Evolutionary conservation across 2,113 vertebrate species (phyloP).

Genomic region (Barbus barbus): DNA sequence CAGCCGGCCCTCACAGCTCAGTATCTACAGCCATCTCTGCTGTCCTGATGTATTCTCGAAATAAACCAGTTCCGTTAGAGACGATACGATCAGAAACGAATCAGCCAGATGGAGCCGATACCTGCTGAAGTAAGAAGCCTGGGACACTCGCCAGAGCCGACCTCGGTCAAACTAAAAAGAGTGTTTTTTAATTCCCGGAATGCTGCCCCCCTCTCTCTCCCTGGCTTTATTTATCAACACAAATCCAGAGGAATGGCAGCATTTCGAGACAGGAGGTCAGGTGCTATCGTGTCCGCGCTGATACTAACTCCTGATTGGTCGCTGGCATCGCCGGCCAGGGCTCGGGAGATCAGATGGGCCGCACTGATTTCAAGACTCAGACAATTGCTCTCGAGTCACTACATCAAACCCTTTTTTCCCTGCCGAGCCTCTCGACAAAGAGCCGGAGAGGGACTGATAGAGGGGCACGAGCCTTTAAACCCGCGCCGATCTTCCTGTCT

Average conservation of each 20-base stretch:
- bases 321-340: neutral
- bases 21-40: conserved; percentile 64
- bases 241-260: neutral
- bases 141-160: conserved; percentile 38
- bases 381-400: neutral
- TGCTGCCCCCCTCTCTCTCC: neutral
- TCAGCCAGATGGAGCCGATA: conserved; percentile 60
- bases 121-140: neutral
- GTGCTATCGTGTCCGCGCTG: neutral
- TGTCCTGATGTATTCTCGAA: conserved; percentile 69
- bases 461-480: conserved; percentile 31
- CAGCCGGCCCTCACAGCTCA: conserved; percentile 45
- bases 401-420: conserved; percentile 28
- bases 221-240: conserved; percentile 30
- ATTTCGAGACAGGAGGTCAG: conserved; percentile 19
- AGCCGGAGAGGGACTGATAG: neutral
- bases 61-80: conserved; percentile 70
- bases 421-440: neutral
- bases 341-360: conserved; percentile 44
- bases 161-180: neutral
- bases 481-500: conserved; percentile 13
- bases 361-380: neutral
- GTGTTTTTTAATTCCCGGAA: neutral
- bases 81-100: conserved; percentile 70
- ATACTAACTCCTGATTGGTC: conserved; percentile 12